Percentiles rank a stretch among this genome's conserved stretches.
These are phyloP conservation scores for Clarias pachynema DNA, from an alignment of 2,797 vertebrate genomes.

Conservation along the genomic window DNA sequence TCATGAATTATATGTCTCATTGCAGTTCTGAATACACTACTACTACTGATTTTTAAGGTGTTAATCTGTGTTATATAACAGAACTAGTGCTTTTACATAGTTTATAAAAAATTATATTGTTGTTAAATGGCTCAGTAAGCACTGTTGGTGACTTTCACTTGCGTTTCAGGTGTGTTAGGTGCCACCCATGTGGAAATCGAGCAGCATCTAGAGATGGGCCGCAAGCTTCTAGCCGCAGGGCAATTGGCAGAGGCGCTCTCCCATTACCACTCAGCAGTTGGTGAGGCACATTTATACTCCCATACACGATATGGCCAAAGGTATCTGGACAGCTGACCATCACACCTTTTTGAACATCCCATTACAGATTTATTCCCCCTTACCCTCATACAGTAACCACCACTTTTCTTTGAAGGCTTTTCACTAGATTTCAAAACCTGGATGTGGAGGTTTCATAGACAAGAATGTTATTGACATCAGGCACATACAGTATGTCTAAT, in stretches of 20 bases:
- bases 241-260: constrained; percentile 85
- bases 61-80: neutral
- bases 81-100: neutral
- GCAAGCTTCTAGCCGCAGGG: constrained; percentile 83
- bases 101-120: neutral
- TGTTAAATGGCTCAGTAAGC: neutral
- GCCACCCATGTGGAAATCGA: constrained; percentile 82
- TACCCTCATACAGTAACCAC: no score
- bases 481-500: neutral
- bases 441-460: neutral
- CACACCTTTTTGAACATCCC: neutral
- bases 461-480: neutral
- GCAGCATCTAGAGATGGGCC: constrained; percentile 86
- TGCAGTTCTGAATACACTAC: neutral
- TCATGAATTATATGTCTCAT: neutral
- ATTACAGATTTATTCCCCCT: neutral
- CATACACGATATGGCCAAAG: neutral
- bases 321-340: neutral
- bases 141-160: neutral
- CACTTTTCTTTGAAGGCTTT: neutral
- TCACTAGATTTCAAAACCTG: neutral
- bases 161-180: constrained; percentile 77
- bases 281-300: constrained; percentile 68
- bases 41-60: neutral
- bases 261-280: constrained; percentile 86